These are phyloP conservation scores for Petaurus breviceps DNA, from an alignment of 2,113 vertebrate species.

Conservation along the genomic window DNA sequence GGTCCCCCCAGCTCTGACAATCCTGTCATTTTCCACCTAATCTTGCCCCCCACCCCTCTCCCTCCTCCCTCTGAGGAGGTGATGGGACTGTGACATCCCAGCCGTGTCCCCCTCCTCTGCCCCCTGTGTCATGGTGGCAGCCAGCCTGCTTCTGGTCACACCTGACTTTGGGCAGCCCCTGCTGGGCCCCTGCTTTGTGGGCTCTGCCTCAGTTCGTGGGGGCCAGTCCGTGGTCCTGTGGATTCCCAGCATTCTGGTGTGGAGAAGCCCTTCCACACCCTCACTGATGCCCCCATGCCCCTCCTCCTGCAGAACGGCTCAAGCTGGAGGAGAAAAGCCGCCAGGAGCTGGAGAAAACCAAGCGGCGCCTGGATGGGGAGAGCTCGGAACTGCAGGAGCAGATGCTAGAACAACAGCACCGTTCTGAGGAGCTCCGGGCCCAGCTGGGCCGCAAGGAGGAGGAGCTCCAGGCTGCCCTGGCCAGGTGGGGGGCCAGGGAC, in stretches of 20 bases:
- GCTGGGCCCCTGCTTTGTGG: background rate
- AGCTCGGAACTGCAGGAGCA: conserved; percentile 92
- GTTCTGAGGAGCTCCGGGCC: conserved; percentile 86
- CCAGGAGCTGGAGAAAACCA: conserved; percentile 93
- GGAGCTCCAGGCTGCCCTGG: conserved; percentile 90
- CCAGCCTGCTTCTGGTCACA: too few relatives aligned
- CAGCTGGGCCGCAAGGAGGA: conserved; percentile 91
- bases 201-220: too few relatives aligned
- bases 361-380: conserved; percentile 90
- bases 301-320: conserved; percentile 87
- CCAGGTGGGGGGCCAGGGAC: conserved; percentile 85
- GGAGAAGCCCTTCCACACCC: background rate
- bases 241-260: background rate
- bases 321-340: conserved; percentile 93
- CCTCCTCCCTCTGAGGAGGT: too few relatives aligned
- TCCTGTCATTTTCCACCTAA: too few relatives aligned
- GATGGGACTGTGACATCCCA: too few relatives aligned
- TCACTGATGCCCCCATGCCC: fast-evolving
- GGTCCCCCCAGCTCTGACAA: too few relatives aligned
- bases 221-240: too few relatives aligned
- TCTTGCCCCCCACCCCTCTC: too few relatives aligned
- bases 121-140: too few relatives aligned
- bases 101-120: too few relatives aligned
- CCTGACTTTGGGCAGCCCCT: too few relatives aligned
- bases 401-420: conserved; percentile 88